phyloP scores from a whole-genome alignment of 2,888 invertebrate genomes.

The Seladonia tumulorum region DNA sequence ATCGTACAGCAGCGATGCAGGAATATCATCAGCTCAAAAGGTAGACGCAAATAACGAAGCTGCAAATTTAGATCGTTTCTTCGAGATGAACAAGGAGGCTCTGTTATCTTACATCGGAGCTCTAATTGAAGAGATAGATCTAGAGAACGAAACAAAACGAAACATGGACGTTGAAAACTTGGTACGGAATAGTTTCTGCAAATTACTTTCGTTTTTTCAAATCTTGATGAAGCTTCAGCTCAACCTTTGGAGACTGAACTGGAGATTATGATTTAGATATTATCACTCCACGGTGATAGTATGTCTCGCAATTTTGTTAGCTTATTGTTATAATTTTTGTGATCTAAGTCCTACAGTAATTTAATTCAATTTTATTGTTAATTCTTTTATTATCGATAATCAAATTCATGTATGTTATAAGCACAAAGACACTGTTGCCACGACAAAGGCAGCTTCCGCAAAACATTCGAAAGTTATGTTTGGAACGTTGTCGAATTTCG shows the following conservation, averaged over 20 bases:
- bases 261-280: background rate
- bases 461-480: background rate
- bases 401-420: background rate
- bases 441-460: background rate
- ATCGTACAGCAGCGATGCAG: background rate
- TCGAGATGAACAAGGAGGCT: constrained; percentile 14
- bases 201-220: background rate
- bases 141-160: constrained; percentile 9
- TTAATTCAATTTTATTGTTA: background rate
- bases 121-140: constrained; percentile 22
- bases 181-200: background rate
- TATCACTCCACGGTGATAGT: background rate
- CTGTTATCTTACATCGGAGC: constrained; percentile 27
- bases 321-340: background rate
- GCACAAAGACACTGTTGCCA: background rate
- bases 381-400: background rate
- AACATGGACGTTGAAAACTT: constrained; percentile 5
- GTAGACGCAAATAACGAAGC: background rate
- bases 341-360: background rate
- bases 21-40: background rate
- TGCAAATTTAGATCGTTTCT: constrained; percentile 6
- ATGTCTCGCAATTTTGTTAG: background rate
- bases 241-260: background rate
- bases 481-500: background rate
- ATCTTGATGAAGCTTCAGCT: background rate